phyloP scores from a whole-genome alignment of 2,113 vertebrate species.

The Eonycteris spelaea region DNA sequence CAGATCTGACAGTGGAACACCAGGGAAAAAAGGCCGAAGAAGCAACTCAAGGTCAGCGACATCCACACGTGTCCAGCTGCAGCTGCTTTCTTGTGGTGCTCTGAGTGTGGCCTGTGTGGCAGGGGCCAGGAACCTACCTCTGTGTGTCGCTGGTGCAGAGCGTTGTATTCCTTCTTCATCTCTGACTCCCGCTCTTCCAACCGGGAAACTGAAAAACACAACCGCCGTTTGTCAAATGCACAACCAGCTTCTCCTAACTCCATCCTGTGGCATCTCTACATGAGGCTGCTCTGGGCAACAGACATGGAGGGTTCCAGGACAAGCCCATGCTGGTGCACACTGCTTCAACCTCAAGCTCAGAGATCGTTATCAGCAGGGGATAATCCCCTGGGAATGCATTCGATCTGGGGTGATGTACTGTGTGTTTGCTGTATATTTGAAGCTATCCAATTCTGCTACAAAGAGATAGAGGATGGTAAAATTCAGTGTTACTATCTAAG shows the following conservation, averaged over 20 bases:
- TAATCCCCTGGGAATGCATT: not conserved
- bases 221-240: not conserved
- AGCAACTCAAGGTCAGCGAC: not conserved
- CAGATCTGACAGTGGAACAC: not conserved
- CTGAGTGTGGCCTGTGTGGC: not conserved
- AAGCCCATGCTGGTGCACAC: not conserved
- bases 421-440: rapidly evolving
- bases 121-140: constrained; percentile 84
- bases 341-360: not conserved
- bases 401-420: rapidly evolving
- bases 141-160: constrained; percentile 97
- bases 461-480: not conserved
- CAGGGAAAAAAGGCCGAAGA: not conserved
- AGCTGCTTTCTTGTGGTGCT: rapidly evolving
- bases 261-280: too few species aligned
- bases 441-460: not conserved
- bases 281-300: too few species aligned
- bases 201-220: constrained; percentile 88
- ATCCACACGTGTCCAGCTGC: rapidly evolving
- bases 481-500: not conserved
- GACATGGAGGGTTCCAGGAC: not conserved
- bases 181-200: constrained; percentile 96
- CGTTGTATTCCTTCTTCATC: constrained; percentile 99
- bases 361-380: rapidly evolving
- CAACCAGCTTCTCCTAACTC: too few species aligned